Percentiles rank a stretch among this genome's conserved stretches.
Evolutionary conservation across 2,797 vertebrate species (phyloP).

Genomic region (Tapirus indicus): DNA sequence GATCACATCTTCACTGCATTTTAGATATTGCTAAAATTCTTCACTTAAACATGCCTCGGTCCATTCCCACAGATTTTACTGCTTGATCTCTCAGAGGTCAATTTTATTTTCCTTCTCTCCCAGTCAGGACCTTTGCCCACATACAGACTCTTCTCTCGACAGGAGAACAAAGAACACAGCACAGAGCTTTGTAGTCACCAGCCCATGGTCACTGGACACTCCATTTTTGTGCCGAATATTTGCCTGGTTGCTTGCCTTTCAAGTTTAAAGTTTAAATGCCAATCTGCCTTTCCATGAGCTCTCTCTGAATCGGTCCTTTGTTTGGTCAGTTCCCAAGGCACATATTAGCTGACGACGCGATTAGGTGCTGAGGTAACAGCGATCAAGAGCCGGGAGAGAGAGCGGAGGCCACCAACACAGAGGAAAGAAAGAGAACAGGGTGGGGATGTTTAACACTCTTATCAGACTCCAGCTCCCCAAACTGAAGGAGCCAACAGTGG

Average conservation of each 20-base stretch:
- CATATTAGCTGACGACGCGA: constrained; percentile 10
- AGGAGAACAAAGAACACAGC: constrained; percentile 20
- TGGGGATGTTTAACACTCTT: neutral
- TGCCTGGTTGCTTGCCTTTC: constrained; percentile 57
- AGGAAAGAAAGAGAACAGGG: neutral
- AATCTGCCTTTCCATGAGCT: constrained; percentile 9
- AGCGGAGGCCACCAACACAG: constrained; percentile 30
- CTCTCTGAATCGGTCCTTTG: constrained; percentile 68
- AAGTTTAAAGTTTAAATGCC: constrained; percentile 59
- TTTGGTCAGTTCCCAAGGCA: constrained; percentile 57
- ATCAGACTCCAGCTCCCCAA: constrained; percentile 37
- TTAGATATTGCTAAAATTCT: constrained; percentile 11
- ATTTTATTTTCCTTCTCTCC: constrained; percentile 34
- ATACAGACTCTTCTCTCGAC: neutral
- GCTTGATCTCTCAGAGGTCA: neutral
- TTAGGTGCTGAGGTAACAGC: constrained; percentile 46
- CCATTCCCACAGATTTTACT: neutral
- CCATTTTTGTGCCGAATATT: constrained; percentile 24
- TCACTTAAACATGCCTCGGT: neutral
- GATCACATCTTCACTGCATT: neutral
- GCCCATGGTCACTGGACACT: neutral
- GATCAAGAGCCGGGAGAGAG: constrained; percentile 29
- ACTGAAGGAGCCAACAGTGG: constrained; percentile 8
- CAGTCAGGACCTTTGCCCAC: neutral
- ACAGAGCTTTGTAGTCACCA: neutral